These are phyloP conservation scores for Epinotia brunnichana DNA, from an alignment of 2,888 invertebrate genomes.

Conservation along the genomic window DNA sequence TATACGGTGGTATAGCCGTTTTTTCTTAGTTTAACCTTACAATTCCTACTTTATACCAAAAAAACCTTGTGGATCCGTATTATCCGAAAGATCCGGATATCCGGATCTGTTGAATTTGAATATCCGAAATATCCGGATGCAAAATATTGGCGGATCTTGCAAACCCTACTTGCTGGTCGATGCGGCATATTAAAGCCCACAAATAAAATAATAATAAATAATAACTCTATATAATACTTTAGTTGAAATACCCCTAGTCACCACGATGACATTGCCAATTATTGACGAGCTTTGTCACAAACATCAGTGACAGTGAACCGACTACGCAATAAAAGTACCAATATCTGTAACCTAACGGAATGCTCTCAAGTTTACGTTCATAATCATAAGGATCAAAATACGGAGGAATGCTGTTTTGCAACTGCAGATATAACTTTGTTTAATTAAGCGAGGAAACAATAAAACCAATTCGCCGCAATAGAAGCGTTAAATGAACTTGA, in stretches of 20 bases:
- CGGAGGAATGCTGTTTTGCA: background rate
- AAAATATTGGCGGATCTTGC: too few species aligned
- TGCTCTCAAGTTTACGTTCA: background rate
- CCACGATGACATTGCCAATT: slow-evolving; percentile 33
- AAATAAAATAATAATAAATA: too few species aligned
- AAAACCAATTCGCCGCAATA: slow-evolving; percentile 70
- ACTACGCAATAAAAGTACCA: slow-evolving; percentile 28
- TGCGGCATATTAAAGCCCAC: too few species aligned
- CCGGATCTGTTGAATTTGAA: too few species aligned
- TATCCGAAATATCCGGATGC: too few species aligned
- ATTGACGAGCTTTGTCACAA: slow-evolving; percentile 22
- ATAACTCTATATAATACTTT: background rate
- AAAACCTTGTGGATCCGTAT: too few species aligned
- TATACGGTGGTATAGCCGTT: too few species aligned
- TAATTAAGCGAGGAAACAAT: slow-evolving; percentile 55
- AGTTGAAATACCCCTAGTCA: slow-evolving; percentile 1
- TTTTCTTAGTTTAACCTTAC: too few species aligned
- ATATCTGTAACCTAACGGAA: background rate
- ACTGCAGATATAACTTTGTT: slow-evolving; percentile 43
- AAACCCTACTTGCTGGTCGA: too few species aligned
- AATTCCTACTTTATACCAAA: too few species aligned
- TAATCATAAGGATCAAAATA: slow-evolving; percentile 14
- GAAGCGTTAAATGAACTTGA: slow-evolving; percentile 64
- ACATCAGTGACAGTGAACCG: slow-evolving; percentile 19
- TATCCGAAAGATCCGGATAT: too few species aligned